These are phyloP conservation scores for Grammomys surdaster DNA, from an alignment of 2,113 vertebrate genomes.

Conservation along the genomic window DNA sequence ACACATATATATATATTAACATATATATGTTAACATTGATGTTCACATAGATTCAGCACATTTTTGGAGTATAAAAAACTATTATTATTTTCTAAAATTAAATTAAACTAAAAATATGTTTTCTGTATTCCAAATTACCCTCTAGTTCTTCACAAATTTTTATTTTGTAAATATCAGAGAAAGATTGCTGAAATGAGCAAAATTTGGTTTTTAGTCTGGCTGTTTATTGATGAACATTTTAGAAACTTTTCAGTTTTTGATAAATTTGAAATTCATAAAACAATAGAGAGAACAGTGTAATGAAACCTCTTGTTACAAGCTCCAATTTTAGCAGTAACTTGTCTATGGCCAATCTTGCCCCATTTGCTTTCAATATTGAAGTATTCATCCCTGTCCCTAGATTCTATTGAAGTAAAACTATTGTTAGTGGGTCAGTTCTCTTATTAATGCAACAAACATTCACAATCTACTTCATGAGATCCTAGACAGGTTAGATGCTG, in stretches of 20 bases:
- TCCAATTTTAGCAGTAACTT: neutral
- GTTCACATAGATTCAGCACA: neutral
- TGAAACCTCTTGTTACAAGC: neutral
- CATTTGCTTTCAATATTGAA: neutral
- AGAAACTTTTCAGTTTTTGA: slow-evolving; percentile 18
- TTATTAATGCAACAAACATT: neutral
- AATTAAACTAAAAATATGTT: neutral
- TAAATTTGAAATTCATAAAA: slow-evolving; percentile 21
- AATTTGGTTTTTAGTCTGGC: neutral
- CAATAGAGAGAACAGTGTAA: neutral
- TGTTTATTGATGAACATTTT: slow-evolving; percentile 10
- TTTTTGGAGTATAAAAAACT: neutral
- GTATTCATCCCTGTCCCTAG: neutral
- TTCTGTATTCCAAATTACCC: neutral
- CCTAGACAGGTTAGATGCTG: neutral
- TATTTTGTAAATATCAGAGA: neutral
- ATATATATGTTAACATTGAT: slow-evolving; percentile 20
- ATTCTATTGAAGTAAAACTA: slow-evolving; percentile 8
- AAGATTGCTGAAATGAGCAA: neutral
- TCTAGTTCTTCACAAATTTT: slow-evolving; percentile 28
- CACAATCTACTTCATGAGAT: neutral
- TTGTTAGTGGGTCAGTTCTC: neutral
- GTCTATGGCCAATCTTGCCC: neutral
- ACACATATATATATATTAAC: neutral
- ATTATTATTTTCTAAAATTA: slow-evolving; percentile 37